phyloP scores from a whole-genome alignment of 2,888 invertebrate genomes.

The Leptodirus hochenwartii region DNA sequence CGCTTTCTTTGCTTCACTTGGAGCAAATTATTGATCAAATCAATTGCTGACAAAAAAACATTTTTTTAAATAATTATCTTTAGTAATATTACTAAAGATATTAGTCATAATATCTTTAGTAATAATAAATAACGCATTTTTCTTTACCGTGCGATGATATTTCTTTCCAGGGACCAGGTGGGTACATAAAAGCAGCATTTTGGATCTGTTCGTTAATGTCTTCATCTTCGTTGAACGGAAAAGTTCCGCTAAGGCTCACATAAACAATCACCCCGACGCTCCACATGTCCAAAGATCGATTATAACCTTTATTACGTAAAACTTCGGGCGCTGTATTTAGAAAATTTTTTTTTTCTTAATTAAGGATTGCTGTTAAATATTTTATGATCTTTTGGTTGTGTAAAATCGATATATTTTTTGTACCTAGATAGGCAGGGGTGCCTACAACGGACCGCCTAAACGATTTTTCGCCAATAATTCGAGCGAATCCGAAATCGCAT shows the following conservation, averaged over 20 bases:
- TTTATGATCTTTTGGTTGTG: conserved; percentile 1
- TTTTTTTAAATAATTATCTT: too few relatives aligned
- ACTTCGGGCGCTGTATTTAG: conserved; percentile 79
- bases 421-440: conserved; percentile 93
- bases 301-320: conserved; percentile 94
- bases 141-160: conserved; percentile 71
- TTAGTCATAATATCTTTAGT: conserved; percentile 3
- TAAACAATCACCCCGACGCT: conserved; percentile 98
- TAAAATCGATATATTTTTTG: conserved; percentile 2
- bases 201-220: conserved; percentile 99
- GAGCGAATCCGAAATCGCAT: conserved; percentile 97
- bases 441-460: conserved; percentile 96
- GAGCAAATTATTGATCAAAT: conserved; percentile 90
- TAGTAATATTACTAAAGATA: conserved; percentile 7
- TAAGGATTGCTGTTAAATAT: conserved; percentile 2
- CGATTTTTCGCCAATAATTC: conserved; percentile 97
- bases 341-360: conserved; percentile 6
- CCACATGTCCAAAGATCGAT: conserved; percentile 99
- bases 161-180: conserved; percentile 92
- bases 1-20: conserved; percentile 94
- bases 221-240: conserved; percentile 99
- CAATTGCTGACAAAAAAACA: conserved; percentile 59
- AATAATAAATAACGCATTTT: conserved; percentile 2
- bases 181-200: conserved; percentile 99
- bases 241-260: conserved; percentile 94